Conservation (phyloP, 2,888 invertebrate genomes). For the Sesia apiformis region DNA sequence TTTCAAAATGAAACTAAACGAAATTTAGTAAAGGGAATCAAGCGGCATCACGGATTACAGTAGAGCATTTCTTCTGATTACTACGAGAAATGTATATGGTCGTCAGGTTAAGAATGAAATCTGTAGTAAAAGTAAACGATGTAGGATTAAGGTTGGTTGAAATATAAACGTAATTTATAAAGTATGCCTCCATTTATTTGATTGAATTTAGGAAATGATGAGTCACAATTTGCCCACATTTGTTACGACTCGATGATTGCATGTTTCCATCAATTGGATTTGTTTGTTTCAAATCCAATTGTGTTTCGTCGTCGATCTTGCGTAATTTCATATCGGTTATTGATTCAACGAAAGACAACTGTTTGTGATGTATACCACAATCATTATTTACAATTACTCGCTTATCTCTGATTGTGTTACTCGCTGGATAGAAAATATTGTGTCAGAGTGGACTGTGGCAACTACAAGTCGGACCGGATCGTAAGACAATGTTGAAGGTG, state of each 20-base stretch:
- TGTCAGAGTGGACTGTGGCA: conserved; percentile 11
- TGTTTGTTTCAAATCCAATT: conserved; percentile 2
- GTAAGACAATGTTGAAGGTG: conserved; percentile 29
- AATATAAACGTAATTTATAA: too few relatives aligned
- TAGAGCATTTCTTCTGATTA: too few relatives aligned
- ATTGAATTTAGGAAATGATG: conserved; percentile 26
- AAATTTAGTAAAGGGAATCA: too few relatives aligned
- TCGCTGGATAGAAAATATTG: conserved; percentile 22
- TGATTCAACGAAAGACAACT: conserved; percentile 26
- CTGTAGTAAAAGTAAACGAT: too few relatives aligned
- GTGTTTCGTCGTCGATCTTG: conserved; percentile 28
- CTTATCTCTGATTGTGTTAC: conserved; percentile 35
- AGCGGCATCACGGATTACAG: too few relatives aligned
- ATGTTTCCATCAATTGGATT: conserved; percentile 2
- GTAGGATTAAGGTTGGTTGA: too few relatives aligned
- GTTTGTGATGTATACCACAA: conserved; percentile 25
- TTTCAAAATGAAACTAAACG: too few relatives aligned
- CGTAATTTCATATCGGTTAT: conserved; percentile 33
- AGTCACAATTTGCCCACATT: conserved; percentile 18
- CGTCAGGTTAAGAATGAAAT: too few relatives aligned
- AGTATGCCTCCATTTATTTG: background rate
- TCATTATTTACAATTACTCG: conserved; percentile 35
- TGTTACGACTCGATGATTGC: conserved; percentile 29
- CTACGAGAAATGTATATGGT: too few relatives aligned
- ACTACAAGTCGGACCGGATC: background rate